These are phyloP conservation scores for Pygoscelis adeliae DNA, from an alignment of 2,113 vertebrate genomes.

Conservation along the genomic window DNA sequence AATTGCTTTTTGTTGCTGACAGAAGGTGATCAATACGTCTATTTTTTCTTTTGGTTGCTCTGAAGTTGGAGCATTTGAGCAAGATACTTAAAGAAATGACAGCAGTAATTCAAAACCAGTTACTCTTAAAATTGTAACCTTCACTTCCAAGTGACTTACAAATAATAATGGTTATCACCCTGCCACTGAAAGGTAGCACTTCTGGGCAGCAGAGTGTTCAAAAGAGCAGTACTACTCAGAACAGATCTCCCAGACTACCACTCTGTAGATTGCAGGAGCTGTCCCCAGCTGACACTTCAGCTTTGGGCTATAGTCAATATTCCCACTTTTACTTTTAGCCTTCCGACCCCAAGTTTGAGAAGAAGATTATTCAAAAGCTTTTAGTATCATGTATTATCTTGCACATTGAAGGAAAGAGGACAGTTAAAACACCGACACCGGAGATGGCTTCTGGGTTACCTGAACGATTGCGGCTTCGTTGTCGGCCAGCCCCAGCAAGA, in stretches of 20 bases:
- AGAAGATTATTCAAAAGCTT: neutral
- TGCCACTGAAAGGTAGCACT: neutral
- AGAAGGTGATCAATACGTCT: accelerated
- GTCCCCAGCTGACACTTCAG: neutral
- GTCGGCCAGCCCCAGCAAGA: slow-evolving; percentile 90
- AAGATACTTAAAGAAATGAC: neutral
- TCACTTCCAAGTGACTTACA: neutral
- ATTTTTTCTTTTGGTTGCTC: neutral
- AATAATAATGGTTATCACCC: neutral
- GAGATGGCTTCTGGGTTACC: slow-evolving; percentile 70
- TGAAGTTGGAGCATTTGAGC: neutral
- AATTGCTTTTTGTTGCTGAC: neutral
- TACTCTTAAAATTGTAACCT: neutral
- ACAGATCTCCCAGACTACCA: neutral
- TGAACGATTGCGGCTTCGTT: slow-evolving; percentile 93
- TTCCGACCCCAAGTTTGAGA: neutral
- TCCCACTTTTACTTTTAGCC: neutral
- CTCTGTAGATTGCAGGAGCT: neutral
- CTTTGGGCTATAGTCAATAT: neutral
- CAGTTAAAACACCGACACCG: neutral
- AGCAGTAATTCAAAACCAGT: neutral
- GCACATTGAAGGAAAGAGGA: neutral
- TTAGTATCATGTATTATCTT: neutral
- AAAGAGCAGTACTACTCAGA: neutral
- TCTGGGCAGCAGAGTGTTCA: neutral